Percentiles rank a stretch among this genome's conserved stretches.
These are phyloP conservation scores for Pontoporia blainvillei DNA, from an alignment of 2,113 vertebrate genomes.

Conservation along the genomic window DNA sequence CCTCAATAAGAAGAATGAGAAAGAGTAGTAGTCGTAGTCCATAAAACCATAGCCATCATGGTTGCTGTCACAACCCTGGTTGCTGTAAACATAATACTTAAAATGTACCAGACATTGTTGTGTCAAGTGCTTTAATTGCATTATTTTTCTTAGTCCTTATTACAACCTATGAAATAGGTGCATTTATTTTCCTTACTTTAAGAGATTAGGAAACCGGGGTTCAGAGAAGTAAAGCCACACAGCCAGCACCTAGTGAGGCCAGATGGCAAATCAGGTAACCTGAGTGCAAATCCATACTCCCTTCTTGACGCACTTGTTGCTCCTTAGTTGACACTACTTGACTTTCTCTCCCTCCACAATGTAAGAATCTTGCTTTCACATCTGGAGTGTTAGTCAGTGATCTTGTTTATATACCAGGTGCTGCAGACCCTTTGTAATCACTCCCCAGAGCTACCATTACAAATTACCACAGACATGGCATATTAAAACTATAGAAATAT, in stretches of 20 bases:
- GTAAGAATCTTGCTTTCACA: background rate
- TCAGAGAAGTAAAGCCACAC: background rate
- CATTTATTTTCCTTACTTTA: background rate
- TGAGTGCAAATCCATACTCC: background rate
- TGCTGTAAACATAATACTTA: background rate
- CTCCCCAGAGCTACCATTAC: background rate
- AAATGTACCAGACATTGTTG: background rate
- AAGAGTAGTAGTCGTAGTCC: no score
- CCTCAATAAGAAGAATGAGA: background rate
- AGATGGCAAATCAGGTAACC: background rate
- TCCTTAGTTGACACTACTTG: background rate
- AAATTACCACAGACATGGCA: background rate
- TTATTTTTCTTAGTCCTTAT: background rate
- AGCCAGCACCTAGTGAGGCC: background rate
- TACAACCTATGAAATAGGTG: background rate
- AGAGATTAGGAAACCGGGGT: background rate
- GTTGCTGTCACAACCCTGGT: background rate
- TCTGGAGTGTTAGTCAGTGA: background rate
- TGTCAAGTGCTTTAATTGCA: background rate
- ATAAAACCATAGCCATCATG: background rate
- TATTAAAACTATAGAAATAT: background rate
- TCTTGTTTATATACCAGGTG: background rate
- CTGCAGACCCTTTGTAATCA: background rate
- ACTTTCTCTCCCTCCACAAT: background rate
- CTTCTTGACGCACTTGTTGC: background rate